Evolutionary conservation across 2,797 vertebrate genomes (phyloP), one percentile per base, ranked within the genome.

Genomic region (Dallia pectoralis): DNA sequence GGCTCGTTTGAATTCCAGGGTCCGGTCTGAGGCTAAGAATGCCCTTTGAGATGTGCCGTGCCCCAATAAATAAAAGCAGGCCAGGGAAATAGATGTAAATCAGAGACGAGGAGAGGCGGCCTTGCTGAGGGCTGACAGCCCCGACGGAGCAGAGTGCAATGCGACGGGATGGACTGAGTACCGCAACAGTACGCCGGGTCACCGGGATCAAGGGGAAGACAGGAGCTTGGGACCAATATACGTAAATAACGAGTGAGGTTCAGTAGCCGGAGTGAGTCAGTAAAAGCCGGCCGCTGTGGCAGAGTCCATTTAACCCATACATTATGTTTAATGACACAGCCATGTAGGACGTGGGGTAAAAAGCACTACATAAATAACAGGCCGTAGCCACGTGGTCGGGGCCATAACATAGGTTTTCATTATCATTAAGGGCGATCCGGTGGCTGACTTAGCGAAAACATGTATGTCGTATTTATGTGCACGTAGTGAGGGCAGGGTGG

Each of bases 1-100:
- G 75, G 80, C 88, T 91, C 77, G 91, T 91, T 90, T 90, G 81
- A 92, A 92, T 91, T 87, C 90, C 84, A 87, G 85, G 81, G 85
- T 89, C 89, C 86, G 86, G 88, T 81, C 78, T 84, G 86, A 89
- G 87, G 82, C 86, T 89, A 88, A 89, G 83, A 87, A 91, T 87
- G 91, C 89, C 87, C 81, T 87, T 83, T 88, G 89, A 92, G 89
- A 91, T 89, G 89, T 91, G 89, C 92, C 93, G 90, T 90, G 91
- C 87, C 87, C 88, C 89, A 91, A 93, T 93, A 93, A 93, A 93
- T 94, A 93, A 93, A 89, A 87, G 79, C 88, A 87, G 89, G 83
- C 80, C 74, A 91, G 88, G 89, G 89, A 91, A 90, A 92, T 88
- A 91, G 90, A 93, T 93, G 91, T 90, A 92, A 94, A 94, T 92